Percentiles rank a stretch among this genome's conserved stretches.
These are phyloP conservation scores for Papilio helenus DNA, from an alignment of 1,140 invertebrate species.

Conservation along the genomic window DNA sequence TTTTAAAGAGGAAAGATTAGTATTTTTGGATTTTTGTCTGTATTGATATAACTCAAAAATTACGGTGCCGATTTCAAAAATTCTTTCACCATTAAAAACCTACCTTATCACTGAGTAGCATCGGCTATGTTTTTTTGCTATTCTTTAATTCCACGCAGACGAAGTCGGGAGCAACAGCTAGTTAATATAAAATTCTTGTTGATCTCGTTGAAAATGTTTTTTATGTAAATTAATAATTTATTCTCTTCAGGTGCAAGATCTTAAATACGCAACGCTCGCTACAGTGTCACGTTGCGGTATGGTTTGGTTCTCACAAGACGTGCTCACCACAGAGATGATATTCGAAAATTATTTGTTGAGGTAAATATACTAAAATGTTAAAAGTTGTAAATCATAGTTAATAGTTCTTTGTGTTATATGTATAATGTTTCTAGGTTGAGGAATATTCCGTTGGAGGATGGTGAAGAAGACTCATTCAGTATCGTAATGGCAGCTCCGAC, in stretches of 20 bases:
- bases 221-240: neutral
- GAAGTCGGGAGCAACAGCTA: no score
- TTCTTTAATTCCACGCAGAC: no score
- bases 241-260: conserved; percentile 92
- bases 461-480: conserved; percentile 89
- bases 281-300: conserved; percentile 99
- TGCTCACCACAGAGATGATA: conserved; percentile 99
- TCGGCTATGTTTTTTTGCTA: no score
- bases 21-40: no score
- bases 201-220: neutral
- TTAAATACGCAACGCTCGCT: conserved; percentile 98
- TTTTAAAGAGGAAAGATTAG: no score
- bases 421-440: conserved; percentile 84
- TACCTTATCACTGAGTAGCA: no score
- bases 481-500: conserved; percentile 78
- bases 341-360: conserved; percentile 96
- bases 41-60: no score
- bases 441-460: conserved; percentile 96
- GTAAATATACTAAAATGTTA: conserved; percentile 47
- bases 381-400: neutral
- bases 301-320: conserved; percentile 99
- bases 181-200: no score
- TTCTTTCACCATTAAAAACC: no score
- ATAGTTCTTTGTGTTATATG: neutral
- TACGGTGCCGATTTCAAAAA: no score